Conservation (phyloP, 2,888 invertebrate genomes). For the Acanthopleura granulata region DNA sequence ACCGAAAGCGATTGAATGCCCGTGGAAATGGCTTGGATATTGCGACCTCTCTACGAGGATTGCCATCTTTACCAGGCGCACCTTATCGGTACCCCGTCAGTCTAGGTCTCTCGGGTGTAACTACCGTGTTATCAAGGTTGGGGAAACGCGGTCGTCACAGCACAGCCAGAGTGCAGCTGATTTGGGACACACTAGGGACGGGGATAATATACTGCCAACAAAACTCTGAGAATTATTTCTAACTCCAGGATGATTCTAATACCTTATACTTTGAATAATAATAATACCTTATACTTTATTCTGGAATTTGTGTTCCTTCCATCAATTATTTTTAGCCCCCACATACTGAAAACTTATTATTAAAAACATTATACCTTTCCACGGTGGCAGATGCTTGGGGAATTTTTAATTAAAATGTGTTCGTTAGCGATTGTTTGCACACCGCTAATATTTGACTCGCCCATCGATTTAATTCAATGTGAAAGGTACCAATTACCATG, state of each 20-base stretch:
- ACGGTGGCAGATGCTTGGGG: no score
- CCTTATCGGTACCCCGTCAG: neutral
- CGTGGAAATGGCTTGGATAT: neutral
- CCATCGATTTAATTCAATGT: neutral
- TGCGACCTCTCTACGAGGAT: neutral
- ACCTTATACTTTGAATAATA: no score
- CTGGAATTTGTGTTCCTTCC: neutral
- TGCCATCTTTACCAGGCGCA: neutral
- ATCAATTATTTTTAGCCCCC: no score
- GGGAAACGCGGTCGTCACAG: no score
- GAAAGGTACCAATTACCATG: neutral
- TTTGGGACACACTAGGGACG: neutral
- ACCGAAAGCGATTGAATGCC: neutral
- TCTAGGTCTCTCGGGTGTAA: neutral
- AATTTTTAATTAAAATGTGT: neutral
- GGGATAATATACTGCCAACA: neutral
- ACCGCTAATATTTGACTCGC: neutral
- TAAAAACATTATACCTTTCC: no score
- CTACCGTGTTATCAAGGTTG: no score
- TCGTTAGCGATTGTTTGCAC: constrained; percentile 1
- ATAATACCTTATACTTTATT: no score
- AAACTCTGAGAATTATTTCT: neutral
- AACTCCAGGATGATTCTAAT: no score
- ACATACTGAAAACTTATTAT: no score
- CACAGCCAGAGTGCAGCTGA: no score